phyloP scores from a whole-genome alignment of 2,797 vertebrate genomes.

The Carcharodon carcharias region DNA sequence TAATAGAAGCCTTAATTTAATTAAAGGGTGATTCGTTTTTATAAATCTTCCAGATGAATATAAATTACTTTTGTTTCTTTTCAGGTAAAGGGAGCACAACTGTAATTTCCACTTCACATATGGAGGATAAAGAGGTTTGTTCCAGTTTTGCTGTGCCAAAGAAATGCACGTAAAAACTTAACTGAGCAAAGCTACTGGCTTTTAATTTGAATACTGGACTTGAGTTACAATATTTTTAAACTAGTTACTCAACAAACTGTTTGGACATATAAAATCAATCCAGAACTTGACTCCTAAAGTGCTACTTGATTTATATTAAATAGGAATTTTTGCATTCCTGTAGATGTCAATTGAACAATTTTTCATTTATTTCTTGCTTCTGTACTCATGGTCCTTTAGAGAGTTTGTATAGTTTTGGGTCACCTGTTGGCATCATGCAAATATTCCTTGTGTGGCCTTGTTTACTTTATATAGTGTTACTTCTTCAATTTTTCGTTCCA shows the following conservation, averaged over 20 bases:
- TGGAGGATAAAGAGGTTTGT: conserved; percentile 33
- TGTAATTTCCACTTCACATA: not conserved
- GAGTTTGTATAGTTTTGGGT: not conserved
- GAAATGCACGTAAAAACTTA: not conserved
- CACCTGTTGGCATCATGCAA: not conserved
- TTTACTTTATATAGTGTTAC: not conserved
- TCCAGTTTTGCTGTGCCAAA: conserved; percentile 15
- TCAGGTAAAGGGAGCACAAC: not conserved
- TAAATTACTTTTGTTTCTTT: not conserved
- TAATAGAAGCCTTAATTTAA: not conserved
- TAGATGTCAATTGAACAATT: not conserved
- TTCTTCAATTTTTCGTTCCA: not conserved
- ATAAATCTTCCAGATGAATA: not conserved
- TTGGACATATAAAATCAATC: not conserved
- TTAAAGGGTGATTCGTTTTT: not conserved
- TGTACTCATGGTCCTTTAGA: not conserved
- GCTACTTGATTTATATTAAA: not conserved
- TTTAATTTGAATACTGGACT: not conserved
- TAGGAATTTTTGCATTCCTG: not conserved
- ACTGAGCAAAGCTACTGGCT: not conserved
- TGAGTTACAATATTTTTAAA: not conserved
- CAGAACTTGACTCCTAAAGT: not conserved
- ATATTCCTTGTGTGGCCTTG: not conserved
- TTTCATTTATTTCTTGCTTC: not conserved
- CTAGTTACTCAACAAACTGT: not conserved